phyloP scores from a whole-genome alignment of 2,888 invertebrate genomes.

The Baronia brevicornis region DNA sequence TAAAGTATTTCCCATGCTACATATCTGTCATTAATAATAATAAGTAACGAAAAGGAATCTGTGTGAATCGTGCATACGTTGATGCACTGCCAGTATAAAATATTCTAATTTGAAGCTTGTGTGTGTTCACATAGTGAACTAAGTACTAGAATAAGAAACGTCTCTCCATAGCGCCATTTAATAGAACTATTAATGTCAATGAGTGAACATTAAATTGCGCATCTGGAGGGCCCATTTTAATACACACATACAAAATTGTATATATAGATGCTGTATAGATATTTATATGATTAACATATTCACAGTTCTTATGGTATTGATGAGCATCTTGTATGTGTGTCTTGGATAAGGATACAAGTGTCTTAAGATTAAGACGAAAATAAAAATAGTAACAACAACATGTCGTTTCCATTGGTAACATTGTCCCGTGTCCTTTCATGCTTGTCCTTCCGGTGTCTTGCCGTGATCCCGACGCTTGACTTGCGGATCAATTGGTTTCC shows the following conservation, averaged over 20 bases:
- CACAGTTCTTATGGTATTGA: conserved; percentile 49
- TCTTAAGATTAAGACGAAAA: conserved; percentile 62
- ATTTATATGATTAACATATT: conserved; percentile 59
- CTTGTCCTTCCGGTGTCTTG: neutral
- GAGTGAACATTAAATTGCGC: conserved; percentile 8
- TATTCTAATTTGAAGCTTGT: conserved; percentile 41
- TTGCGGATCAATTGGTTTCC: too few species aligned
- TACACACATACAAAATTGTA: conserved; percentile 59
- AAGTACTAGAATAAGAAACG: conserved; percentile 31
- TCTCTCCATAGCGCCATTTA: neutral
- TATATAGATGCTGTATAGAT: conserved; percentile 72
- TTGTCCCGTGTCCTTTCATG: neutral
- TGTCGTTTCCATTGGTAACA: conserved; percentile 37
- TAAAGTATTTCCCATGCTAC: conserved; percentile 52
- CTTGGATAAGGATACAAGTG: conserved; percentile 56
- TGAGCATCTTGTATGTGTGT: conserved; percentile 65
- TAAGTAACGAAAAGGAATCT: conserved; percentile 21
- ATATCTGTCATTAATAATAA: conserved; percentile 44
- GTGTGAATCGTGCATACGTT: conserved; percentile 48
- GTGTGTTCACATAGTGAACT: conserved; percentile 57
- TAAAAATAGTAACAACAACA: conserved; percentile 69
- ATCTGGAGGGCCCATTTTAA: conserved; percentile 30
- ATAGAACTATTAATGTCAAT: too few species aligned
- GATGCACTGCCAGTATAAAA: conserved; percentile 62
- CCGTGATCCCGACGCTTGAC: neutral